These are phyloP conservation scores for Mesitornis unicolor DNA, from an alignment of 2,113 vertebrate species.

Conservation along the genomic window DNA sequence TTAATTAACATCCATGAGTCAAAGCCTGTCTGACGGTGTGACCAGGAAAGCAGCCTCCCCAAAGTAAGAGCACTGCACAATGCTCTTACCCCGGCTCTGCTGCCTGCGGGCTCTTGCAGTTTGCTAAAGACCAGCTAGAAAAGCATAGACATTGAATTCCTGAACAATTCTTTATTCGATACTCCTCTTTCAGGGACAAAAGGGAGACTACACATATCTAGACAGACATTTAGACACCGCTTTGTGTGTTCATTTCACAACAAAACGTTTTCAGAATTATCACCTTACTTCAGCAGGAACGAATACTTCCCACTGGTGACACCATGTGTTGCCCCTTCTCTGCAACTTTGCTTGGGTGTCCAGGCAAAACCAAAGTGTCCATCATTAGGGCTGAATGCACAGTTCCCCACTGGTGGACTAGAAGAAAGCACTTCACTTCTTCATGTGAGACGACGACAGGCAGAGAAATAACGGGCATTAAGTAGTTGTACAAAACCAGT, in stretches of 20 bases:
- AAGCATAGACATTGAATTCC: background rate
- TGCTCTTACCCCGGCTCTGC: background rate
- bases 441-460: background rate
- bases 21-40: background rate
- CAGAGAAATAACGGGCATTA: background rate
- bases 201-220: background rate
- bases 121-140: background rate
- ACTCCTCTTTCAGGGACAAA: background rate
- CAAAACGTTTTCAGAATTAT: background rate
- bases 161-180: background rate
- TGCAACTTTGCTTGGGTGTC: background rate
- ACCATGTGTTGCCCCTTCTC: background rate
- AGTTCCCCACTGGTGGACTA: background rate
- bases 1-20: slow-evolving; percentile 15
- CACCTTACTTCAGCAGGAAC: background rate
- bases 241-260: background rate
- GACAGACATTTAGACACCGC: background rate
- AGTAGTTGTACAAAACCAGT: background rate
- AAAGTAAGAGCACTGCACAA: background rate
- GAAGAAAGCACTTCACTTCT: background rate
- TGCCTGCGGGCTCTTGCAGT: background rate
- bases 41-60: background rate
- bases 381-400: background rate
- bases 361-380: background rate
- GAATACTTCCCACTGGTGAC: background rate